Evolutionary conservation across 2,797 vertebrate species (phyloP).

Genomic region (Hypotaenidia okinawae): DNA sequence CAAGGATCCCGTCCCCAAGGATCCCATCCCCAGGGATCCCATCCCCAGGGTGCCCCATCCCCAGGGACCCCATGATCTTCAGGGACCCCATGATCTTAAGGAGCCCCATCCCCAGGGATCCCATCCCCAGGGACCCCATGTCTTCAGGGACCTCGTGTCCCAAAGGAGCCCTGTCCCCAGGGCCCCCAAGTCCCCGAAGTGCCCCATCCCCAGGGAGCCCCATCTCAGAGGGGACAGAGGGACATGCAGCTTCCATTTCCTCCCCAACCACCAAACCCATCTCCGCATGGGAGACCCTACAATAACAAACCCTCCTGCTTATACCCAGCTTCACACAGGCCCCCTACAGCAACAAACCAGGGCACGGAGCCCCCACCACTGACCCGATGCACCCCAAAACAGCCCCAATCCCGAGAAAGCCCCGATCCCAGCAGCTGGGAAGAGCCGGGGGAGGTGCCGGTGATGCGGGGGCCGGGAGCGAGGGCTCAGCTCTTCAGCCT

Average conservation of each 20-base stretch:
- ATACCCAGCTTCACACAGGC: background rate
- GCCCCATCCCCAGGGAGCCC: background rate
- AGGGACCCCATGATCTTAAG: background rate
- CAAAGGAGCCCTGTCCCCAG: background rate
- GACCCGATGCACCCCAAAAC: no score
- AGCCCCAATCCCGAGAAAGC: rapidly evolving
- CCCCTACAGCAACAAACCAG: background rate
- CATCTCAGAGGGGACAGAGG: rapidly evolving
- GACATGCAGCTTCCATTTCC: rapidly evolving
- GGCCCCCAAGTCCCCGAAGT: background rate
- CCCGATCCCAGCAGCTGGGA: background rate
- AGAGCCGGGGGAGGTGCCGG: rapidly evolving
- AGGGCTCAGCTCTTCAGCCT: rapidly evolving
- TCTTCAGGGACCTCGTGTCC: no score
- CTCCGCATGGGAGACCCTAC: background rate
- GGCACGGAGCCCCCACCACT: background rate
- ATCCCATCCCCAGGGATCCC: background rate
- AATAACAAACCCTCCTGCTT: rapidly evolving
- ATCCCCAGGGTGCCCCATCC: no score
- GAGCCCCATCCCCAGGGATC: no score
- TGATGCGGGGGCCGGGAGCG: rapidly evolving
- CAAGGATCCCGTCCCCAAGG: rapidly evolving
- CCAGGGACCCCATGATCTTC: no score
- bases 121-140: no score
- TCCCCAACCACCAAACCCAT: background rate